Percentiles rank a stretch among this genome's conserved stretches.
Evolutionary conservation across 2,797 vertebrate species (phyloP).

Genomic region (Gymnocypris eckloni): DNA sequence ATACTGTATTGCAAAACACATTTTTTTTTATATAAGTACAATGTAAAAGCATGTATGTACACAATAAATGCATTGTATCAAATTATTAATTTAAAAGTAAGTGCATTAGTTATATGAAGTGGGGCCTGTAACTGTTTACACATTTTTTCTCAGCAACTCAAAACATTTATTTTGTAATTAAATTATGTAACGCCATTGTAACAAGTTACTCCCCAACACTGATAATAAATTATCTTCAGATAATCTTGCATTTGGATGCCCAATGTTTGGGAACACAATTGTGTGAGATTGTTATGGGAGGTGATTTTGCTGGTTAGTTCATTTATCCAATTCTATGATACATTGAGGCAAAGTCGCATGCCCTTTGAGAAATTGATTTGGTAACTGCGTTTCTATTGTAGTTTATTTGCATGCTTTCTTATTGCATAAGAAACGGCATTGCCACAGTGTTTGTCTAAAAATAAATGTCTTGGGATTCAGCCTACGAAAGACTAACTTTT

Average conservation of each 20-base stretch:
- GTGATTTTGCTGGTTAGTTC: background rate
- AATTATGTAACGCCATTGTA: too few relatives aligned
- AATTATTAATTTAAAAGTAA: too few relatives aligned
- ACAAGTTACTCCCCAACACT: too few relatives aligned
- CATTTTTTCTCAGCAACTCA: too few relatives aligned
- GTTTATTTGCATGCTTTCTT: background rate
- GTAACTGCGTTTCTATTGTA: background rate
- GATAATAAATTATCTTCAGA: background rate
- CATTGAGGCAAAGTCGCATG: background rate
- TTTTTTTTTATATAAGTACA: too few relatives aligned
- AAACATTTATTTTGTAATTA: too few relatives aligned
- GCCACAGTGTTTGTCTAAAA: background rate
- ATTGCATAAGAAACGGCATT: background rate
- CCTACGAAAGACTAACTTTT: background rate
- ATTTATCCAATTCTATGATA: background rate
- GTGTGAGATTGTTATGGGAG: background rate
- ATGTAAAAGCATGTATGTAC: too few relatives aligned
- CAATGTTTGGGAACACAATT: too few relatives aligned
- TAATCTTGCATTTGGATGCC: background rate
- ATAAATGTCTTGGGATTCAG: background rate
- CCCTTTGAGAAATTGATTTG: background rate
- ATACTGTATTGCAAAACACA: too few relatives aligned
- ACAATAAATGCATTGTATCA: too few relatives aligned
- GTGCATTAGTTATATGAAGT: too few relatives aligned
- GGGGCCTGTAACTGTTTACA: too few relatives aligned